Base-by-base conservation (phyloP, 2,888 invertebrate genomes). In the Acanthopleura granulata region DNA sequence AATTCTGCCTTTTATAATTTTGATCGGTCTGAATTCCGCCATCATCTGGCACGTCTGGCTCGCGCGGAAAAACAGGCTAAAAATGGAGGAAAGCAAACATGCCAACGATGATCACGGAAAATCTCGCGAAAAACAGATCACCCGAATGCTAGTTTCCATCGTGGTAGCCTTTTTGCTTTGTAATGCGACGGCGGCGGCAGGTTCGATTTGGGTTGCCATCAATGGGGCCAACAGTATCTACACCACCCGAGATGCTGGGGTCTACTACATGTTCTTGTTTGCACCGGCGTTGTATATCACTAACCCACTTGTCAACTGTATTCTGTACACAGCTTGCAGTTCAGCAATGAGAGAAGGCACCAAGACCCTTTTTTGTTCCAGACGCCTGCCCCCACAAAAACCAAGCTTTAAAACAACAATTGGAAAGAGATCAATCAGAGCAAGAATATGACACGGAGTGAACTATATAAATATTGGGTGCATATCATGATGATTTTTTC, bases 221-320 rank as follows among this genome's bases (percentile, higher is more conserved):
- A 16, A 66, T 15, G 66, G 66, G 4, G 25, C 25, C 6, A 25
- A 15, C 6, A 27, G 27, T 66, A 22, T 66, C 22, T 66, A 22
- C 66, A 66, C 16, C 18, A 66, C 15, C 29, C 66, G 16, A 25
- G 29, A 66, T 27, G 12, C 29, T 3, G 22, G 25, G 9, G 66
- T 66, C 6, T 66, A 22, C 16, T 66, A 66, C 66, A 22, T 66
- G 29, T 66, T 66, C 14, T 22, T 22, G 16, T 27, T 66, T 22
- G 66, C 4, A 27, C 22, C 18, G 29, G 29, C 66, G 1, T 66
- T 66, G 29, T 16, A 22, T 15, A 66, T 22, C 14, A 66, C 22
- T 27, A 66, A 66, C 29, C 66, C 66, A 66, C 66, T 66, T 1
- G 66, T 66, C 25, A 66, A 66, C 29, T 22, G 22, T 66, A 66